Base-by-base conservation (phyloP, 2,797 vertebrate genomes). In the Triplophysa bombifrons region DNA sequence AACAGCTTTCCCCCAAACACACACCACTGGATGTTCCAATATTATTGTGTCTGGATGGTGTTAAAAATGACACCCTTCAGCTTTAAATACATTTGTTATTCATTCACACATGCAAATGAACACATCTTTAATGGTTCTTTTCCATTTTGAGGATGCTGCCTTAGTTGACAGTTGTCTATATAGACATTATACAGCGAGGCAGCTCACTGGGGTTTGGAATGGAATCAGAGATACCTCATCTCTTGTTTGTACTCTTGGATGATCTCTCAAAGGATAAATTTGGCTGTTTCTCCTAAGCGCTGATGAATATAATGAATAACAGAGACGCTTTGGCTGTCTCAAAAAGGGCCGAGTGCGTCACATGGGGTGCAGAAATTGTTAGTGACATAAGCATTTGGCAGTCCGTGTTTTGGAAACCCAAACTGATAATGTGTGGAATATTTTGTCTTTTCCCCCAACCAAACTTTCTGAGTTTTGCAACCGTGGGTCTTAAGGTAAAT, bases 291-390 rank as follows among this genome's bases (percentile, higher is more conserved):
- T 69, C 63, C 25, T 38, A 66, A 51, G 13, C 4, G 2, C 75
- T 74, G 76, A 78, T 82, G 30, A 80, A 71, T 68, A 51, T 76
- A 76, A 80, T 46, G 72, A 44, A 76, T 66, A 80, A n/a, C 77
- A 76, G 58, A 83, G 30, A 34, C 17, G 22, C 1, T 30, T 27
- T n/a, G 1, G 17, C 51, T 20, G 1, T 63, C 66, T 74, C 70
- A 48, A 65, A 46, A 56, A 6, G 25, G 25, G 46, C 25, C 3
- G 3, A 38, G 65, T 2, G 65, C 20, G 38, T 72, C 68, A 72
- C 19, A 64, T 22, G 22, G 48, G 51, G 27, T 38, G 22, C 38
- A 51, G 72, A 68, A 53, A 76, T 25, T 34, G 14, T 34, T 64
- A 56, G 60, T 60, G 78, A 70, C 74, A 68, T 56, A 48, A 74